These are phyloP conservation scores for Agrochola lychnidis DNA, from an alignment of 2,888 invertebrate species.

Conservation along the genomic window DNA sequence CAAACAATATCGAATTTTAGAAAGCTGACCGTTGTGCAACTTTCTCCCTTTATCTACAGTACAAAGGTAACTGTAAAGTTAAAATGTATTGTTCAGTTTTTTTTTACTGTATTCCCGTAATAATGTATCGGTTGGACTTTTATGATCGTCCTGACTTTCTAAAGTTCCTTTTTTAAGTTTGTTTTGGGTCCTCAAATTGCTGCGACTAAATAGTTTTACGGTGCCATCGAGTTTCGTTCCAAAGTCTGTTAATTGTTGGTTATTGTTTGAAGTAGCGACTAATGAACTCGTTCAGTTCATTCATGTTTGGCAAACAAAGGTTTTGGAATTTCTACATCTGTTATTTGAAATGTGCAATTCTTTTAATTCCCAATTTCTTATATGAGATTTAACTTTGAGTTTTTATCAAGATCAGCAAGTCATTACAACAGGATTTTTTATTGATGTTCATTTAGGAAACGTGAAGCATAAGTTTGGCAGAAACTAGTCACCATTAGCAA, in stretches of 20 bases:
- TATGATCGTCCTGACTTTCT: conserved; percentile 73
- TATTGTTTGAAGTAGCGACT: conserved; percentile 54
- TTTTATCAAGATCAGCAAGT: not conserved
- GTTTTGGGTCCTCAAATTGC: conserved; percentile 71
- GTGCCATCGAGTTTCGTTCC: conserved; percentile 61
- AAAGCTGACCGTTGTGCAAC: conserved; percentile 88
- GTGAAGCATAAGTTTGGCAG: not conserved
- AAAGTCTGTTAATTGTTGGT: conserved; percentile 58
- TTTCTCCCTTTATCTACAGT: conserved; percentile 87
- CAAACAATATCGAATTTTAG: conserved; percentile 85
- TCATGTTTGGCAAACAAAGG: conserved; percentile 31
- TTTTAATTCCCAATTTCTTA: not conserved
- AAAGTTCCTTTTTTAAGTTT: conserved; percentile 71
- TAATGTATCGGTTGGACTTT: conserved; percentile 72
- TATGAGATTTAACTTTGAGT: not conserved
- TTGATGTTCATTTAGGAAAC: not conserved
- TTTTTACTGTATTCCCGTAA: conserved; percentile 76
- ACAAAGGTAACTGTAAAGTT: conserved; percentile 85
- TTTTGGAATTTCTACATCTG: conserved; percentile 16
- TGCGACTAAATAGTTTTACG: conserved; percentile 63
- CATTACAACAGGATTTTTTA: not conserved
- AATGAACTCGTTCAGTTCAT: conserved; percentile 52
- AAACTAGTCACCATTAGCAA: conserved; percentile 6
- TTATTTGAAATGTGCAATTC: conserved; percentile 6
- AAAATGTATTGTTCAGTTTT: conserved; percentile 78